phyloP scores from a whole-genome alignment of 2,888 invertebrate species.

The Campoplex nolae region DNA sequence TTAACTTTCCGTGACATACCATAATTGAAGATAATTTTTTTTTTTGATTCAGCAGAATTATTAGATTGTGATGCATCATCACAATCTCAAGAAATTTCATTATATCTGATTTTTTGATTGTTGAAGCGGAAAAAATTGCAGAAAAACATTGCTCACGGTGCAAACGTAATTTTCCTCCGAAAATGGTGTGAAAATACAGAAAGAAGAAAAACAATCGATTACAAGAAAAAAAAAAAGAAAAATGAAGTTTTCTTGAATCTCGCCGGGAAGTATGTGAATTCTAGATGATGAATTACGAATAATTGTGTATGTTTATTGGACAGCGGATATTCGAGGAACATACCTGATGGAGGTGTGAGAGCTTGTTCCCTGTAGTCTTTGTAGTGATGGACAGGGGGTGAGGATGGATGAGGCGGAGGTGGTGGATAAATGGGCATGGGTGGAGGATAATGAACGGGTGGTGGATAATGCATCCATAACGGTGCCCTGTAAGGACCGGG shows the following conservation, averaged over 20 bases:
- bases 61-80: no score
- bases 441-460: slow-evolving; percentile 85
- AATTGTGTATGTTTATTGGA: no score
- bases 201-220: neutral
- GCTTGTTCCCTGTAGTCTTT: slow-evolving; percentile 84
- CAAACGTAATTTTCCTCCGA: neutral
- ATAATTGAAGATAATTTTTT: no score
- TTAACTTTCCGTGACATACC: no score
- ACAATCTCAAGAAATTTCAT: no score
- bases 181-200: neutral
- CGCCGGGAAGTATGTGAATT: neutral
- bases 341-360: slow-evolving; percentile 84
- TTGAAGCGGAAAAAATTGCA: no score
- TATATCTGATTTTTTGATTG: no score
- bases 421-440: slow-evolving; percentile 82
- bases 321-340: slow-evolving; percentile 12
- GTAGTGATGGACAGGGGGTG: slow-evolving; percentile 83
- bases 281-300: neutral
- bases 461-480: slow-evolving; percentile 86
- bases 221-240: neutral
- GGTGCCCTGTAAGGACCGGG: slow-evolving; percentile 85
- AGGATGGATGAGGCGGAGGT: slow-evolving; percentile 82
- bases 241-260: neutral
- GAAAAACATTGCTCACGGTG: neutral
- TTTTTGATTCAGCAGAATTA: no score